phyloP scores from a whole-genome alignment of 2,888 invertebrate species.

The Drosophila differens region DNA sequence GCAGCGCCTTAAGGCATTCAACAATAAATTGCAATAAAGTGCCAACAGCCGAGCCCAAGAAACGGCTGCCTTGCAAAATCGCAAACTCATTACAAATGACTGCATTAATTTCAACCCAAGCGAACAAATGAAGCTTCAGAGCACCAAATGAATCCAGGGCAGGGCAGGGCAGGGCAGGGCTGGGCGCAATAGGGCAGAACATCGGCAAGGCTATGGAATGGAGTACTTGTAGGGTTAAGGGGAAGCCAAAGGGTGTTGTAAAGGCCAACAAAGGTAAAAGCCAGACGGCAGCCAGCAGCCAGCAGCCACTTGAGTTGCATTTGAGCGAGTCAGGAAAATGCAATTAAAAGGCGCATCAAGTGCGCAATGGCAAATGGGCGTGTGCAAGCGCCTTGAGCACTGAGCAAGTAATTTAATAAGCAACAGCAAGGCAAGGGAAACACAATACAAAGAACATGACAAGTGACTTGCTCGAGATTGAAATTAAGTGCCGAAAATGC shows the following conservation, averaged over 20 bases:
- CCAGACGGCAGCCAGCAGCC: slow-evolving; percentile 17
- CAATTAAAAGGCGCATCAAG: slow-evolving; percentile 74
- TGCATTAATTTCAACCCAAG: slow-evolving; percentile 78
- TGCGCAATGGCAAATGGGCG: slow-evolving; percentile 33
- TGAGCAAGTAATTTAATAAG: slow-evolving; percentile 72
- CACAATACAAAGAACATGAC: slow-evolving; percentile 62
- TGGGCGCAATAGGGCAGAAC: slow-evolving; percentile 4
- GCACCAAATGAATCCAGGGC: slow-evolving; percentile 38
- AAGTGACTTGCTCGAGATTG: slow-evolving; percentile 52
- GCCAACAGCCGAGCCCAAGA: slow-evolving; percentile 45
- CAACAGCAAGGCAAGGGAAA: slow-evolving; percentile 45
- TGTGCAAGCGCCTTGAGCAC: slow-evolving; percentile 31
- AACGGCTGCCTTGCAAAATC: slow-evolving; percentile 32
- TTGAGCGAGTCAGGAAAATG: slow-evolving; percentile 68
- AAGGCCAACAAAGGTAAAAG: slow-evolving; percentile 53
- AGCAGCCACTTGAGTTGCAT: slow-evolving; percentile 75
- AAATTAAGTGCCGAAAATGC: slow-evolving; percentile 68
- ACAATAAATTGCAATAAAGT: slow-evolving; percentile 70
- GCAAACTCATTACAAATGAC: slow-evolving; percentile 81
- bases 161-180: slow-evolving; percentile 5
- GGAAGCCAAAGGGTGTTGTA: slow-evolving; percentile 6
- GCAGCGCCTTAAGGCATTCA: slow-evolving; percentile 52
- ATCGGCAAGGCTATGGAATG: not conserved
- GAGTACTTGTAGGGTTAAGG: not conserved
- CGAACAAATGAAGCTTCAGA: slow-evolving; percentile 65